phyloP scores from a whole-genome alignment of 2,888 invertebrate genomes.

The Pammene aurita region DNA sequence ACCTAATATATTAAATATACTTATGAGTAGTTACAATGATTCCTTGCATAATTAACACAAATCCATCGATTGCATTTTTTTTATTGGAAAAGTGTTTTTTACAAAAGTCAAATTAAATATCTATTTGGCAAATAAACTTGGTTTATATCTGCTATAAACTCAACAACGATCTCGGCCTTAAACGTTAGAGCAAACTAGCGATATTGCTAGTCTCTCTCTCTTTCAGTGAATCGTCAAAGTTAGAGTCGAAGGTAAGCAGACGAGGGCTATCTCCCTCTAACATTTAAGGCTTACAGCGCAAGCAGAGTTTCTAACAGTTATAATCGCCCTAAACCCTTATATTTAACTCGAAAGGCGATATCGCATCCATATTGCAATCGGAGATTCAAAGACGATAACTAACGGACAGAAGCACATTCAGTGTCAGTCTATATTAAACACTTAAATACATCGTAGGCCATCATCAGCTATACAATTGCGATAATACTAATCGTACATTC shows the following conservation, averaged over 20 bases:
- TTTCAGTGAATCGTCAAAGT: not conserved
- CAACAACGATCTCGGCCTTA: not conserved
- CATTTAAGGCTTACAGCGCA: not conserved
- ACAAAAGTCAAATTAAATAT: conserved; percentile 41
- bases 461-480: conserved; percentile 48
- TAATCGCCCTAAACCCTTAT: not conserved
- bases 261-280: not conserved
- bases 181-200: not conserved
- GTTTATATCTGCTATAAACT: not conserved
- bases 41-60: conserved; percentile 58
- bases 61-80: conserved; percentile 49
- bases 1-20: conserved; percentile 80
- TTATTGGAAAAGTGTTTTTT: conserved; percentile 30
- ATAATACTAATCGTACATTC: conserved; percentile 21
- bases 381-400: not conserved
- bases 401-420: conserved; percentile 47
- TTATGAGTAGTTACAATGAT: conserved; percentile 75
- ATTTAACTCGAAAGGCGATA: conserved; percentile 17
- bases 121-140: conserved; percentile 24
- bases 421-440: conserved; percentile 65
- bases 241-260: not conserved
- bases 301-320: not conserved
- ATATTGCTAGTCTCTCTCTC: not conserved
- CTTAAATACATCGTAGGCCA: conserved; percentile 68
- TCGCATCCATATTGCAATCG: conserved; percentile 2